phyloP scores from a whole-genome alignment of 2,797 vertebrate genomes.

The Ctenopoma multispine region DNA sequence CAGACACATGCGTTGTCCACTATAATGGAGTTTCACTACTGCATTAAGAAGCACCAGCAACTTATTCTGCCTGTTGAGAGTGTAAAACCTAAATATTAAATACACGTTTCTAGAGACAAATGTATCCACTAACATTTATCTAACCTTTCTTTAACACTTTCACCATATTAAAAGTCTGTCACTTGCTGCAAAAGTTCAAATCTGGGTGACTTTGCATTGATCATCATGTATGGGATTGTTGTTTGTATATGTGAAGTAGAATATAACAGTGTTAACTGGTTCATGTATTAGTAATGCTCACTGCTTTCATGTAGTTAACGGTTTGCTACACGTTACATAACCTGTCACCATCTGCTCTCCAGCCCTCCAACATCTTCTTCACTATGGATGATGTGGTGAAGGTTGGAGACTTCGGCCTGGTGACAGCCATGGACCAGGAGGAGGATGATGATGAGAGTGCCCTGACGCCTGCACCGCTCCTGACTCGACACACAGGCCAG shows the following conservation, averaged over 20 bases:
- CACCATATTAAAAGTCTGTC: not conserved
- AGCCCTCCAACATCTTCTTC: slow-evolving; percentile 99
- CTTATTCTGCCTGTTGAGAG: no score
- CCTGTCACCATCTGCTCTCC: not conserved
- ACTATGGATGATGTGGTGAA: slow-evolving; percentile 98
- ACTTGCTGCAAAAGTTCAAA: not conserved
- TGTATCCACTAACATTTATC: not conserved
- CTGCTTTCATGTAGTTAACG: not conserved
- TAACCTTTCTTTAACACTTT: not conserved
- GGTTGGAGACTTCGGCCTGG: slow-evolving; percentile 97
- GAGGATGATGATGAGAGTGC: slow-evolving; percentile 93
- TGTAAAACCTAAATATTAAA: not conserved
- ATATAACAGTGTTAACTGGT: not conserved
- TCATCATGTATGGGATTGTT: not conserved
- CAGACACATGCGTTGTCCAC: not conserved
- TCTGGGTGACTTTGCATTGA: not conserved
- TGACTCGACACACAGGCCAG: slow-evolving; percentile 96
- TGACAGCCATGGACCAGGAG: slow-evolving; percentile 99
- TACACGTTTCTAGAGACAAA: not conserved
- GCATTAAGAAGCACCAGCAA: not conserved
- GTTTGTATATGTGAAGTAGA: not conserved
- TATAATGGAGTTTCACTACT: not conserved
- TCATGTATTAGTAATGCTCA: not conserved
- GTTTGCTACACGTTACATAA: not conserved
- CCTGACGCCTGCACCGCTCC: slow-evolving; percentile 93